Evolutionary conservation across 2,888 invertebrate genomes (phyloP).

Genomic region (Acronicta alni): DNA sequence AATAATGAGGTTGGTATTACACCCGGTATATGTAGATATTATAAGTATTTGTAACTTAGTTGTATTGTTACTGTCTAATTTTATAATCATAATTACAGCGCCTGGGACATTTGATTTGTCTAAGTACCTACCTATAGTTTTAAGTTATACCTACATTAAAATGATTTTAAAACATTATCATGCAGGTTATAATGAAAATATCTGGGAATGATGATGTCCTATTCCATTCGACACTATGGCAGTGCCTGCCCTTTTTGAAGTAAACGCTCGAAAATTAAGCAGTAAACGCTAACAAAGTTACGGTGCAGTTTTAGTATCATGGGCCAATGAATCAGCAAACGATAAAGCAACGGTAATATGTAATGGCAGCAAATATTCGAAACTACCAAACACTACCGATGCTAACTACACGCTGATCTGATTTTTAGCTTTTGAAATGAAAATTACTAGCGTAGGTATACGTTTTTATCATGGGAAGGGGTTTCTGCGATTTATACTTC

Average conservation of each 20-base stretch:
- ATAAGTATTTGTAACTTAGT: no score
- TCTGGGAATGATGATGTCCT: background rate
- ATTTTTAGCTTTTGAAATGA: background rate
- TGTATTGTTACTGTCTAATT: no score
- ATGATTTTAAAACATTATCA: no score
- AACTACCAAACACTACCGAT: conserved; percentile 1
- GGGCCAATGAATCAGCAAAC: background rate
- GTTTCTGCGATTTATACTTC: background rate
- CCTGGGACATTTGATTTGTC: no score
- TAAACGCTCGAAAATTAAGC: background rate
- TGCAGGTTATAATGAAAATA: background rate
- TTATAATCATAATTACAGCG: no score
- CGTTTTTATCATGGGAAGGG: no score
- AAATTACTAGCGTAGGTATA: background rate
- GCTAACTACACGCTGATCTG: background rate
- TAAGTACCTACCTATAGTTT: no score
- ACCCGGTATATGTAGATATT: no score
- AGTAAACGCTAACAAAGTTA: background rate
- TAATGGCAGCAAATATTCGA: conserved; percentile 1
- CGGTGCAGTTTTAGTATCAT: background rate
- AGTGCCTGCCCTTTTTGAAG: background rate
- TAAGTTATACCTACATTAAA: no score
- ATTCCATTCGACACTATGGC: background rate
- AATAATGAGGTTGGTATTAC: background rate
- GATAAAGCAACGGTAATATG: background rate